phyloP scores from a whole-genome alignment of 2,113 vertebrate genomes.

The Emydocephalus ijimae region DNA sequence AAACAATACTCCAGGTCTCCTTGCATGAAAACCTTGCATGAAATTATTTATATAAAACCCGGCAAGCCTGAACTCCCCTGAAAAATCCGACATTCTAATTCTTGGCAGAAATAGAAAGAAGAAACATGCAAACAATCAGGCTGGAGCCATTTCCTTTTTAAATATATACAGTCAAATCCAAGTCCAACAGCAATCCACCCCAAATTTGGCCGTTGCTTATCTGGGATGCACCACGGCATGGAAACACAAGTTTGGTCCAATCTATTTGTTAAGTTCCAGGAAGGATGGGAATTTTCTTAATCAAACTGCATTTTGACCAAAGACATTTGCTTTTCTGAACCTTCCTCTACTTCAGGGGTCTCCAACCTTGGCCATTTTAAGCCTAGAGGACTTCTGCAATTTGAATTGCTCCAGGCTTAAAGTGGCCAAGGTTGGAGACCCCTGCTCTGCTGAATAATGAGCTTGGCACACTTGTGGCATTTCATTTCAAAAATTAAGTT shows the following conservation, averaged over 20 bases:
- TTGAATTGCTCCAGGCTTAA: no score
- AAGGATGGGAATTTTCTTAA: not conserved
- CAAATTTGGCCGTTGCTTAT: not conserved
- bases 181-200: not conserved
- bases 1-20: not conserved
- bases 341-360: no score
- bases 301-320: not conserved
- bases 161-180: not conserved
- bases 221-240: not conserved
- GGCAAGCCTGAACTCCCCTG: not conserved
- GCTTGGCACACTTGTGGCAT: not conserved
- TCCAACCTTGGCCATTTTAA: no score
- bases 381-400: no score
- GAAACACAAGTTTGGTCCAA: not conserved
- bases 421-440: no score
- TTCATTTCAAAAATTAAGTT: not conserved
- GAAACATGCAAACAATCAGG: not conserved
- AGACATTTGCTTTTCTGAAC: not conserved
- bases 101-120: not conserved
- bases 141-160: not conserved
- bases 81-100: not conserved
- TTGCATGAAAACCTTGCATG: not conserved
- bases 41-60: not conserved
- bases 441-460: no score
- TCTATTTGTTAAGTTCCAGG: not conserved